Base-by-base conservation (phyloP, 2,797 vertebrate genomes). In the Diplodus sargus region DNA sequence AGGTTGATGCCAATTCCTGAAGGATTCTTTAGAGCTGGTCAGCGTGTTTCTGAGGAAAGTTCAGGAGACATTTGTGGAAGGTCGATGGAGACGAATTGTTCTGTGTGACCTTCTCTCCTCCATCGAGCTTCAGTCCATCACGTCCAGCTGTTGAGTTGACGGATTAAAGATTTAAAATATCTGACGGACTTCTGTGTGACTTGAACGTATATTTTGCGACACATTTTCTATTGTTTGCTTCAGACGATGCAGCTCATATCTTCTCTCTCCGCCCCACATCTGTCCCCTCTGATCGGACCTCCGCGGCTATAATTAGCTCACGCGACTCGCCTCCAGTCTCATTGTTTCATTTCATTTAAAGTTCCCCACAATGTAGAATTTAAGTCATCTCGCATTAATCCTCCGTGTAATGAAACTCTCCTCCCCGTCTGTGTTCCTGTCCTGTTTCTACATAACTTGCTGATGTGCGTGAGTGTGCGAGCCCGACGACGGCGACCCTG, bases 291-390 rank as follows among this genome's bases (percentile, higher is more conserved):
- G 14, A 18, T 5, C 30, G 39, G 49, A 69, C 22, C 42, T 9
- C 34, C 6, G 34, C 8, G 34, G 34, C 34, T 53, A 2, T 11
- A 23, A 45, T 47, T 22, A 65, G 11, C 0, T 65, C 7, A 15
- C 17, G 13, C 8, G 2, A 42, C n/a, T 52, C 9, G 13, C 12
- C 34, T 20, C 5, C 1, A 54, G 51, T 53, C 20, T 34, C n/a
- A 60, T 54, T 68, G 5, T 56, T 57, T 34, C 0, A 53, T 66
- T 66, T 60, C 8, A 64, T 71, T 69, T 30, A 15, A 65, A 28
- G 59, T 56, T 75, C 13, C 43, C n/a, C 53, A 25, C 17, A 62
- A 62, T 61, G 57, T 4, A 22, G 54, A 16, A 48, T 49, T 45
- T 39, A 10, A 47, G 15, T 58, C n/a, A 9, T 51, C 18, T 62